Percentiles rank a stretch among this genome's conserved stretches.
Evolutionary conservation across 1,140 invertebrate species (phyloP).

Genomic region (Megathymus violae): DNA sequence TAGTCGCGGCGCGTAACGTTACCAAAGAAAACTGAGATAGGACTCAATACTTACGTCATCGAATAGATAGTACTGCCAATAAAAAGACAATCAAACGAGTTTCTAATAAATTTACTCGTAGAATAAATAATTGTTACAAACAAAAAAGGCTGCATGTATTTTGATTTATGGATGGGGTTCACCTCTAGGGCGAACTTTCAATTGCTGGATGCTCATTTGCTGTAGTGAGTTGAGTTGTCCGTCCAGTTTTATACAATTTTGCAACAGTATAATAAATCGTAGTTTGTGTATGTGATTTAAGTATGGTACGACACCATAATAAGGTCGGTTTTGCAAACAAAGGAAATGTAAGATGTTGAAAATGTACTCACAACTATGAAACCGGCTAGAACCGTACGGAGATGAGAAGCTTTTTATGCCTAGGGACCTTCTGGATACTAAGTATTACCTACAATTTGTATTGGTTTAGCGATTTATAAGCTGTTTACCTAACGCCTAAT

Average conservation of each 20-base stretch:
- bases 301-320: constrained; percentile 35
- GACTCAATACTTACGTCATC: constrained; percentile 50
- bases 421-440: neutral
- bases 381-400: neutral
- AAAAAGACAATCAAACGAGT: constrained; percentile 46
- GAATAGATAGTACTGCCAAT: constrained; percentile 61
- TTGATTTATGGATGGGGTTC: constrained; percentile 49
- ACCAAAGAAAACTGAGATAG: constrained; percentile 67
- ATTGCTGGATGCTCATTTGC: constrained; percentile 79
- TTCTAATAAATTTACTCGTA: constrained; percentile 60
- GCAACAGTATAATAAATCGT: constrained; percentile 59
- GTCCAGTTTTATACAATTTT: constrained; percentile 81
- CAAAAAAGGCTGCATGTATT: constrained; percentile 67
- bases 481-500: constrained; percentile 25
- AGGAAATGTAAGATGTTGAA: constrained; percentile 27
- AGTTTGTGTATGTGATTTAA: constrained; percentile 50
- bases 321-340: constrained; percentile 37
- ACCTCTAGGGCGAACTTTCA: constrained; percentile 47
- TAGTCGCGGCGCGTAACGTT: constrained; percentile 34
- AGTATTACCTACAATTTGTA: neutral
- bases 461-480: constrained; percentile 15
- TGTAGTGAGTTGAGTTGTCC: constrained; percentile 81
- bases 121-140: constrained; percentile 55
- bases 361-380: constrained; percentile 16
- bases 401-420: neutral